Percentiles rank a stretch among this genome's conserved stretches.
Conservation (phyloP, 2,888 invertebrate genomes). For the Eilema depressum region DNA sequence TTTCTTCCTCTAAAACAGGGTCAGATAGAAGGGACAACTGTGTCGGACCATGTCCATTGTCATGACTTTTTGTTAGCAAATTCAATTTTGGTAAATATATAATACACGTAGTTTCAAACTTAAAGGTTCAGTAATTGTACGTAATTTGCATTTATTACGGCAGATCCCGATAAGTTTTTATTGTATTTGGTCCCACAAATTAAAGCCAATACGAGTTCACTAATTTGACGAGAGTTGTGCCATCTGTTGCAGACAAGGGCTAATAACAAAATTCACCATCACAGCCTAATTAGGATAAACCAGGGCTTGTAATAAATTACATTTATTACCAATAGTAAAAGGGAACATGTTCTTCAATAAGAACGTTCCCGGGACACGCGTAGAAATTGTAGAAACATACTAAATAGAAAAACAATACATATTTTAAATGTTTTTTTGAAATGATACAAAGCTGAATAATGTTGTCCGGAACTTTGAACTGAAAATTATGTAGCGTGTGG, state of each 20-base stretch:
- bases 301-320: neutral
- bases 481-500: constrained; percentile 46
- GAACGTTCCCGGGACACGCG: neutral
- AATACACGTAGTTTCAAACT: constrained; percentile 1
- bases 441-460: constrained; percentile 32
- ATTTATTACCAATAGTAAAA: neutral
- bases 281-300: neutral
- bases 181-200: constrained; percentile 51
- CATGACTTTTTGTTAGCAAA: neutral
- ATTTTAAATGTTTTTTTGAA: neutral
- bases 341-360: neutral
- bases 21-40: neutral
- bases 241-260: constrained; percentile 41
- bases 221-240: constrained; percentile 43
- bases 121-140: neutral
- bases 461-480: constrained; percentile 40
- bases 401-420: neutral
- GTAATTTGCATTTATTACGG: constrained; percentile 42
- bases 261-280: constrained; percentile 28
- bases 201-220: constrained; percentile 31
- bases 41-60: neutral
- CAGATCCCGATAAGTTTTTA: constrained; percentile 46
- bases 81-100: neutral
- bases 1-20: neutral
- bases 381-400: neutral